Base-by-base conservation (phyloP, 2,888 invertebrate genomes). In the Brachylomia viminalis region DNA sequence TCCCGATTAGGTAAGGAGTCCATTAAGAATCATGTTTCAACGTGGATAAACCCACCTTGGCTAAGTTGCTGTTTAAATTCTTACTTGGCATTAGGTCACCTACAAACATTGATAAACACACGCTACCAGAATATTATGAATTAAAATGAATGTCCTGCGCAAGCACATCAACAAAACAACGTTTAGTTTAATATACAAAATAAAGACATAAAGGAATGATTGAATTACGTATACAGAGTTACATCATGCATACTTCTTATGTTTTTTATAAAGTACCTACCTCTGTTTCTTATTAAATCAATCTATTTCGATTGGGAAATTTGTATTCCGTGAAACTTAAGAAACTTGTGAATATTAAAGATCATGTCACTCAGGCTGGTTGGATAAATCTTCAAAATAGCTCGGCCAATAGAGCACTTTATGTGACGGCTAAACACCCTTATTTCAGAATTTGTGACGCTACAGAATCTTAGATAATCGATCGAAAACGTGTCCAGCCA, bases 251-350 rank as follows among this genome's bases (percentile, higher is more conserved):
- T 58, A 74, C 65, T 72, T 80, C 27, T 58, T 70, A 67, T 62
- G 68, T 80, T 80, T 80, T 80, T 62, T 64, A 80, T 80, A 79
- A 80, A 72, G 66, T 79, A 79, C 23, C 61, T 54, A 67, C 72
- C 54, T 72, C 65, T 75, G 69, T 83, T 87, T 85, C 75, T 82
- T 82, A 82, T 72, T 79, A 86, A 89, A 90, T 83, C 75, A 82
- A 82, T 76, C 61, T 77, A 70, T 80, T 79, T 79, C 30, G 76
- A 83, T 84, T 85, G 75, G 54, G 80, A 80, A 83, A 86, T 90
- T 88, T 79, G 79, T 87, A 87, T 89, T 84, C 90, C 76, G 80
- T 69, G 74, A 85, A 82, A 81, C 82, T 81, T 86, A 79, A 52
- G 85, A 83, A 87, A 86, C 81, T 80, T 83, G 83, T 84, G 79